These are phyloP conservation scores for Cebus imitator DNA, from an alignment of 2,113 vertebrate species.

Conservation along the genomic window DNA sequence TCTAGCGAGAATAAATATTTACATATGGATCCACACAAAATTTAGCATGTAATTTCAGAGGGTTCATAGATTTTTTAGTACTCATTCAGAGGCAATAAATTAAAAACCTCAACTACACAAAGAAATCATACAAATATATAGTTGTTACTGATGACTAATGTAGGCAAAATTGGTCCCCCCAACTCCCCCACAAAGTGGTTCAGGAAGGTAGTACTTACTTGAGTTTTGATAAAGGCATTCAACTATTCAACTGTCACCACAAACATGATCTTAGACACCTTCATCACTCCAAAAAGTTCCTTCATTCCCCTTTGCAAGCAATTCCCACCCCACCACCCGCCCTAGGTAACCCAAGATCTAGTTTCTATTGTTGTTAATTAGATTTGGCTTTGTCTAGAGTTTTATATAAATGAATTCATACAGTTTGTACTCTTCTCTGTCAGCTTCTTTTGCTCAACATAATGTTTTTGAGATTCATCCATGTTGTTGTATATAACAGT, in stretches of 20 bases:
- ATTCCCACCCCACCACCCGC: not conserved
- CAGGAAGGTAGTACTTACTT: not conserved
- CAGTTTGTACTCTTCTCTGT: not conserved
- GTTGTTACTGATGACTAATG: not conserved
- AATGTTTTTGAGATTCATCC: not conserved
- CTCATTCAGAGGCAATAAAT: not conserved
- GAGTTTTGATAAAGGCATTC: not conserved
- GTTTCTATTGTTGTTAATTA: not conserved
- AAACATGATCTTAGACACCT: not conserved
- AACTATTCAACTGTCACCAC: not conserved
- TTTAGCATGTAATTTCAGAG: not conserved
- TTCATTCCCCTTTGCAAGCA: not conserved
- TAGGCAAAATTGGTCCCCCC: not conserved
- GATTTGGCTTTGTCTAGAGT: not conserved
- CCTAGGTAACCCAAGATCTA: not conserved
- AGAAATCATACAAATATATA: not conserved
- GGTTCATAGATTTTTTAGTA: not conserved
- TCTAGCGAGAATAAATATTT: not conserved
- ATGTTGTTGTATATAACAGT: not conserved
- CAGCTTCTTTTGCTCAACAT: not conserved
- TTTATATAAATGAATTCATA: not conserved
- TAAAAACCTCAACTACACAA: not conserved
- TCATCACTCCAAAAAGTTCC: not conserved
- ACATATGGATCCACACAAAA: not conserved
- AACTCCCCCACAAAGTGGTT: not conserved